phyloP scores from a whole-genome alignment of 2,113 vertebrate genomes.

The Dasyprocta punctata region DNA sequence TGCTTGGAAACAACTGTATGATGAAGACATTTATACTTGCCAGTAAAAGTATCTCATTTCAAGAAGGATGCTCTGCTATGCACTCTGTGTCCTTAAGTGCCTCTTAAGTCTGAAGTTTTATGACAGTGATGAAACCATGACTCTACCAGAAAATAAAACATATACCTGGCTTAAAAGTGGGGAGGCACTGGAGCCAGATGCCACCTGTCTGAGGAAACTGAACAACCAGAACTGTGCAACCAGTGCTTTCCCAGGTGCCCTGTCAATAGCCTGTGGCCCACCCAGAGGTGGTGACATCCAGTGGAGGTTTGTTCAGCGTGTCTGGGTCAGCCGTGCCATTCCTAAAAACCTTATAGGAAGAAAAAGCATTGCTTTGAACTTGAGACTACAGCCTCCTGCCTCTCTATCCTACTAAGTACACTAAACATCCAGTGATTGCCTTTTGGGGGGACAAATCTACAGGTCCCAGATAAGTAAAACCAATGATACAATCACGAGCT shows the following conservation, averaged over 20 bases:
- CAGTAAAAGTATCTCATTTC: conserved; percentile 37
- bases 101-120: conserved; percentile 1
- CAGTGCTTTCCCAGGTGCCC: fast-evolving
- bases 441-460: neutral
- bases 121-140: conserved; percentile 14
- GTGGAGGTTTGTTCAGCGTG: neutral
- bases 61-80: neutral
- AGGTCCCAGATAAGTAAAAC: neutral
- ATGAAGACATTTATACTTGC: neutral
- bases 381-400: neutral
- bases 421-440: neutral
- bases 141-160: conserved; percentile 34
- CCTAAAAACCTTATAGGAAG: neutral
- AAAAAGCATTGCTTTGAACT: conserved; percentile 9
- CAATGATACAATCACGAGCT: too few relatives aligned
- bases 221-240: neutral
- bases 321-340: neutral
- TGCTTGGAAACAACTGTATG: neutral
- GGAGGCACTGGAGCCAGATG: neutral
- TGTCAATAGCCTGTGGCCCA: neutral
- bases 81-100: neutral
- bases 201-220: neutral
- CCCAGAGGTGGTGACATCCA: neutral
- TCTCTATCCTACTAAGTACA: neutral
- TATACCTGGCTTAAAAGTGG: neutral